Base-by-base conservation (phyloP, 2,888 invertebrate genomes). In the Drosophila mercatorum region DNA sequence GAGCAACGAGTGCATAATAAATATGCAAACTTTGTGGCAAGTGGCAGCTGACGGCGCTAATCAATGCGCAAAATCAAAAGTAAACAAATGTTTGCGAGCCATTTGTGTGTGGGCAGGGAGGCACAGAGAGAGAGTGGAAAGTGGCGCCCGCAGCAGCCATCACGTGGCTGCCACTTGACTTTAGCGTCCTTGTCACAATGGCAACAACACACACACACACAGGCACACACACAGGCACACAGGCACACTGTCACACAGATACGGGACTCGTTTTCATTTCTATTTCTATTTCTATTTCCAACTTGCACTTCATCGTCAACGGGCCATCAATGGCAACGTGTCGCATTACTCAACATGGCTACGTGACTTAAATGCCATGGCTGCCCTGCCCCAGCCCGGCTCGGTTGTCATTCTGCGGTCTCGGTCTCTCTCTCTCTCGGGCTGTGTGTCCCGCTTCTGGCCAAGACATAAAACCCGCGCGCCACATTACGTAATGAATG, bases 271-370 rank as follows among this genome's bases (percentile, higher is more conserved):
- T 49, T 76, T 59, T 59, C 68, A 72, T 72, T 75, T 63, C 62
- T 59, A 68, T 72, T 72, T 67, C 41, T 43, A 66, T 77, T 85
- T 88, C 78, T 76, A 83, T 88, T 89, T 83, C 76, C 83, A 78
- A 68, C 83, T 86, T 83, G 83, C 84, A 84, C 87, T 88, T 83
- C 87, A 84, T 88, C 88, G 88, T 88, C 83, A 88, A 88, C 83
- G 83, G 83, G 83, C 88, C 84, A 86, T 86, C 84, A 81, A 81
- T 87, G 89, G 78, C 86, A 89, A 86, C 89, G 89, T 87, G 86
- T 89, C 86, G 89, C 85, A 87, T 87, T 87, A 89, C 89, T 88
- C 88, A 88, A 89, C 81, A 74, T 76, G 77, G 84, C 88, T 89
- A 89, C 86, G 89, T 87, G 89, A 87, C 86, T 87, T 81, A 88